Evolutionary conservation across 1,140 invertebrate genomes (phyloP).

Genomic region (Diachasmimorpha longicaudata): DNA sequence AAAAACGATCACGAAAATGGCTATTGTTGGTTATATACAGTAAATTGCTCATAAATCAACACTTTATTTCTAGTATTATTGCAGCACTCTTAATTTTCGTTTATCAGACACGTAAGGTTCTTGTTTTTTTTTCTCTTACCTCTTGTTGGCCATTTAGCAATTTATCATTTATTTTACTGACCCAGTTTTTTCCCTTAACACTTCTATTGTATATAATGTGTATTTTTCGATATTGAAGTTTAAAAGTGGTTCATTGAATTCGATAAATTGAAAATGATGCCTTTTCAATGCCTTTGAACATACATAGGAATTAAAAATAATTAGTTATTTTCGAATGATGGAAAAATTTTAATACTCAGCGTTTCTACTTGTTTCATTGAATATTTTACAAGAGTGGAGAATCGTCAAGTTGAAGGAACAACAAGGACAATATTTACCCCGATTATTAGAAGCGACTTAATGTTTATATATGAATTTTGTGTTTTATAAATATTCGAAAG

Average conservation of each 20-base stretch:
- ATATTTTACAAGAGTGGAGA: not conserved
- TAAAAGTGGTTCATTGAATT: not conserved
- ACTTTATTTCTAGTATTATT: conserved; percentile 25
- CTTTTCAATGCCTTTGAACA: not conserved
- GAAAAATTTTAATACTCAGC: not conserved
- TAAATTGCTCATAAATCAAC: conserved; percentile 30
- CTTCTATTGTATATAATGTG: not conserved
- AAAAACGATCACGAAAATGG: not conserved
- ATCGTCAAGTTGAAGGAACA: not conserved
- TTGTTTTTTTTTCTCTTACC: conserved; percentile 10
- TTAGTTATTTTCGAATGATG: not conserved
- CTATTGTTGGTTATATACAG: conserved; percentile 17
- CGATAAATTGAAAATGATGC: not conserved
- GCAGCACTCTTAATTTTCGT: not conserved
- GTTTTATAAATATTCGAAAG: conserved; percentile 2
- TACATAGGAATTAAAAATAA: not conserved
- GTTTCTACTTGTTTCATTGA: not conserved
- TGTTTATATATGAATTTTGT: conserved; percentile 5
- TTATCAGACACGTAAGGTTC: not conserved
- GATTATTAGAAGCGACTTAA: not conserved
- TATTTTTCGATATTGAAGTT: not conserved
- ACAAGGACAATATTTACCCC: not conserved
- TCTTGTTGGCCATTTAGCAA: not conserved
- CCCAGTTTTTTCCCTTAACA: not conserved
- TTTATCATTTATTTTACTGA: conserved; percentile 3